These are phyloP conservation scores for Xanthorhoe spadicearia DNA, from an alignment of 2,888 invertebrate species.

Conservation along the genomic window DNA sequence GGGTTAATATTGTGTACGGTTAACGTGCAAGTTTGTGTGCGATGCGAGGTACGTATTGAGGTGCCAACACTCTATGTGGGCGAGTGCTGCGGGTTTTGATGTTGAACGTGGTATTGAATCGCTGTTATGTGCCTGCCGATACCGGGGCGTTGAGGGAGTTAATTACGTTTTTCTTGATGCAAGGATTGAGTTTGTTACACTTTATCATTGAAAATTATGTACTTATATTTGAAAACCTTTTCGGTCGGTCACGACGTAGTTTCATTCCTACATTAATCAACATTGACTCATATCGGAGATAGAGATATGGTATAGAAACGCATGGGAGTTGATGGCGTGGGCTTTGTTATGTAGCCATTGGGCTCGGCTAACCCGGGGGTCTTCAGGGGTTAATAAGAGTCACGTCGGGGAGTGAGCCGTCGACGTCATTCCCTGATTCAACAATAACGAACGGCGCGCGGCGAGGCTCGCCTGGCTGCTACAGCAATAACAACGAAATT, in stretches of 20 bases:
- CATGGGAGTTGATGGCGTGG: constrained; percentile 6
- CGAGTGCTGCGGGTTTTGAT: neutral
- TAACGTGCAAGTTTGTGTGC: neutral
- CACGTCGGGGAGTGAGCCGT: constrained; percentile 18
- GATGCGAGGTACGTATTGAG: neutral
- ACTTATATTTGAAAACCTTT: too few relatives aligned
- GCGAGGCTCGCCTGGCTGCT: neutral
- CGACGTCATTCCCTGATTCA: constrained; percentile 24
- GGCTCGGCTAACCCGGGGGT: constrained; percentile 27
- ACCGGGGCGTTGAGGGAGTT: too few relatives aligned
- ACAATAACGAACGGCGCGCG: constrained; percentile 21
- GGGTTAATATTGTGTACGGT: neutral
- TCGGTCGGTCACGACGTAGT: constrained; percentile 6
- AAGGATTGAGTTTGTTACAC: too few relatives aligned
- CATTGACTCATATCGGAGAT: neutral
- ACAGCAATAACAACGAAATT: neutral
- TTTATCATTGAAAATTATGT: too few relatives aligned
- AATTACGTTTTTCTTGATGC: too few relatives aligned
- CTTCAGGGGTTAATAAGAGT: constrained; percentile 28
- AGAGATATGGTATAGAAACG: constrained; percentile 6
- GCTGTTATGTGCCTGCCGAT: neutral
- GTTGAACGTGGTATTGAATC: neutral
- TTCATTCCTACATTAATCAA: constrained; percentile 8
- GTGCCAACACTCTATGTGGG: neutral
- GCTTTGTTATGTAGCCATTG: constrained; percentile 19